Evolutionary conservation across 2,888 invertebrate genomes (phyloP).

Genomic region (Panopea generosa): DNA sequence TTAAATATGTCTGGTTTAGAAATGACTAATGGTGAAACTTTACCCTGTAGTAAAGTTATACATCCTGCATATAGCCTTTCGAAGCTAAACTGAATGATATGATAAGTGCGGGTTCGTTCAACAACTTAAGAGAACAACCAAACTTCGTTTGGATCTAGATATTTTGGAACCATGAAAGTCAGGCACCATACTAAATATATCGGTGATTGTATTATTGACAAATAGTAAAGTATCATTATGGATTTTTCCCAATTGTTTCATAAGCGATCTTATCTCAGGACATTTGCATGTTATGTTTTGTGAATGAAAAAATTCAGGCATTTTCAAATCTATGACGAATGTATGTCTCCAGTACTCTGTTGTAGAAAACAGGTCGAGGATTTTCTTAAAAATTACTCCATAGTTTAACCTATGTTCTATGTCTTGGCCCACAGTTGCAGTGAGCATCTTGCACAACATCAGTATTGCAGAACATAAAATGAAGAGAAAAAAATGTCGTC

Average conservation of each 20-base stretch:
- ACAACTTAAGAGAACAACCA: not conserved
- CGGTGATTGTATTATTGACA: too few species aligned
- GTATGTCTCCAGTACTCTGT: slow-evolving; percentile 12
- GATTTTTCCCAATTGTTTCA: not conserved
- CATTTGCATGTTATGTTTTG: slow-evolving; percentile 5
- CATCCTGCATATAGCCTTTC: not conserved
- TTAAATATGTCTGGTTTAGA: not conserved
- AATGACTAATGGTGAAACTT: too few species aligned
- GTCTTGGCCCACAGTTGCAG: too few species aligned
- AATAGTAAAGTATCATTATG: too few species aligned
- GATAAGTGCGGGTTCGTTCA: not conserved
- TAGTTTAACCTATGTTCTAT: too few species aligned
- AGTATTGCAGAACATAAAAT: too few species aligned
- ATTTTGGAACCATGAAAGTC: too few species aligned
- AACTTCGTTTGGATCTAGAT: not conserved
- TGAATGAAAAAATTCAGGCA: not conserved
- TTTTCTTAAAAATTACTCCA: too few species aligned
- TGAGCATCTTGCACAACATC: too few species aligned
- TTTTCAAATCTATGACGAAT: slow-evolving; percentile 11
- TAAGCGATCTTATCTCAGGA: not conserved
- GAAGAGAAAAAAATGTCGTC: too few species aligned
- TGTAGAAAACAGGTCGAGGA: slow-evolving; percentile 5
- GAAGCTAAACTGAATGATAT: not conserved
- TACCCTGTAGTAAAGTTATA: too few species aligned
- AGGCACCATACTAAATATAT: too few species aligned